Conservation (phyloP, 2,113 vertebrate genomes). For the Taxidea taxus region DNA sequence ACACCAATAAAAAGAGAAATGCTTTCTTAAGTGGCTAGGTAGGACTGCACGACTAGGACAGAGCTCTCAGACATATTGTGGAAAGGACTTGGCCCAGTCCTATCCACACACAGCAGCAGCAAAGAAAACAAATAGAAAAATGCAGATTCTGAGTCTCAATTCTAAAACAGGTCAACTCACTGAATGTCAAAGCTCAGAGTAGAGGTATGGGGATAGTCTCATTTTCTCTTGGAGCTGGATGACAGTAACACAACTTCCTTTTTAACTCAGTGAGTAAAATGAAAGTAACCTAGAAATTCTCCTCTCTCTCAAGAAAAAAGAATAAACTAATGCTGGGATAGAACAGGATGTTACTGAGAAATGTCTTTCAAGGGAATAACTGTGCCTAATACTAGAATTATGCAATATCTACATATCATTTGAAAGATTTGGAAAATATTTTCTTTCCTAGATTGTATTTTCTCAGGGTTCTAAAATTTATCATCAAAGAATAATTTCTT, state of each 20-base stretch:
- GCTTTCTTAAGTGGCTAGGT: conserved; percentile 49
- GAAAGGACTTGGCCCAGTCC: conserved; percentile 12
- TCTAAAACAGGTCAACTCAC: neutral
- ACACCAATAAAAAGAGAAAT: conserved; percentile 57
- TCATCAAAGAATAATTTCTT: neutral
- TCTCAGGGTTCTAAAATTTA: neutral
- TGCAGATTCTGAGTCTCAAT: neutral
- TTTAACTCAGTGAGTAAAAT: neutral
- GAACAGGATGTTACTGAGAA: neutral
- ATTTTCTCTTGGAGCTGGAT: neutral
- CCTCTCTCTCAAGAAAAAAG: neutral
- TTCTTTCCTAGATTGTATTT: neutral
- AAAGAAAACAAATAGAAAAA: conserved; percentile 46
- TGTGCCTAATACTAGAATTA: neutral
- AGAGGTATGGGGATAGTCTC: neutral
- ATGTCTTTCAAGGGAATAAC: neutral
- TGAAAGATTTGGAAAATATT: neutral
- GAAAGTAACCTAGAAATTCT: neutral
- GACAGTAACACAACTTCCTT: neutral
- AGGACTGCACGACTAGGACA: neutral
- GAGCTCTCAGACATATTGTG: neutral
- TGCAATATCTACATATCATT: neutral
- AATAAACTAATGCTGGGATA: neutral
- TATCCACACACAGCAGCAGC: neutral
- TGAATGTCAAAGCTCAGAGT: neutral